phyloP scores from a whole-genome alignment of 2,888 invertebrate species.

The Parochlus steinenii region DNA sequence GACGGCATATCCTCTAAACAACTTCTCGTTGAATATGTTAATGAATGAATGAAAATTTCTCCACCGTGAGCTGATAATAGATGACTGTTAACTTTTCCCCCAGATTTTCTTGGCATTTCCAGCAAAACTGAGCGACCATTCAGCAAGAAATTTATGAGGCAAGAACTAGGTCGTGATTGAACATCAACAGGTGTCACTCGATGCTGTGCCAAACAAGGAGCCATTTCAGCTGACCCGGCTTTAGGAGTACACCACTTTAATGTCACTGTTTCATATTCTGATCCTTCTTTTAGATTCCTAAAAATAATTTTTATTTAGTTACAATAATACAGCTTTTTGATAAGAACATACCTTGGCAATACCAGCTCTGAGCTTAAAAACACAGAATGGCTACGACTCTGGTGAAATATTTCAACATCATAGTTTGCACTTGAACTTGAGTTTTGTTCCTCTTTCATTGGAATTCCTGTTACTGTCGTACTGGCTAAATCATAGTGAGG shows the following conservation, averaged over 20 bases:
- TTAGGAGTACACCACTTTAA: conserved; percentile 96
- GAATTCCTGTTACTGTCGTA: conserved; percentile 95
- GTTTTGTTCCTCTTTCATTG: conserved; percentile 99
- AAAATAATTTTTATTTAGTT: conserved; percentile 31
- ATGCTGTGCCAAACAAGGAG: conserved; percentile 69
- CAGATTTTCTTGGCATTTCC: conserved; percentile 72
- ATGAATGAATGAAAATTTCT: conserved; percentile 86
- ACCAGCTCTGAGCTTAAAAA: conserved; percentile 48
- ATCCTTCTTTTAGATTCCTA: conserved; percentile 54
- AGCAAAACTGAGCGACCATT: conserved; percentile 85
- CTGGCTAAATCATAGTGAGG: conserved; percentile 83
- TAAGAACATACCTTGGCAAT: conserved; percentile 74
- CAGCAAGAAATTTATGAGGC: conserved; percentile 91
- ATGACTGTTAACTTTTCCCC: conserved; percentile 80
- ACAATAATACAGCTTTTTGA: conserved; percentile 33
- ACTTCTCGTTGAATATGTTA: conserved; percentile 68
- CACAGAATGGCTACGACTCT: conserved; percentile 67
- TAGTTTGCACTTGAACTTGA: conserved; percentile 96
- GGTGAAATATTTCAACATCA: conserved; percentile 93
- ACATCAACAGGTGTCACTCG: conserved; percentile 92
- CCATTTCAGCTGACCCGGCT: conserved; percentile 64
- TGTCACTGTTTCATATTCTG: conserved; percentile 64
- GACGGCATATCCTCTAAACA: conserved; percentile 90
- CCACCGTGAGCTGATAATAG: conserved; percentile 87
- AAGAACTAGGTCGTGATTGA: conserved; percentile 90